These are phyloP conservation scores for Volucella bombylans DNA, from an alignment of 2,888 invertebrate species.

Conservation along the genomic window DNA sequence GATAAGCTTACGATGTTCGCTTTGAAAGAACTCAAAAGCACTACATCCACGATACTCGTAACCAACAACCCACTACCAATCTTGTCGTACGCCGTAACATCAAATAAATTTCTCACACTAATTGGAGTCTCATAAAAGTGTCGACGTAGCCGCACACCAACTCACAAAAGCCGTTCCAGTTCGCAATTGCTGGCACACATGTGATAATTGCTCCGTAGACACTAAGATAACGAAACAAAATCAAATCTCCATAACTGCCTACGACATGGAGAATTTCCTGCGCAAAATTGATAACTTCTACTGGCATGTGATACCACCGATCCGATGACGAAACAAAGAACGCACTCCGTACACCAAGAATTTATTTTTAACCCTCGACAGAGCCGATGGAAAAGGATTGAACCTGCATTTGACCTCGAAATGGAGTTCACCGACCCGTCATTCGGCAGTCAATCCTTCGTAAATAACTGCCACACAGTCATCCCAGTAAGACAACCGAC, in stretches of 20 bases:
- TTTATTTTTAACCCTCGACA: too few species aligned
- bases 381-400: background rate
- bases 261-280: too few species aligned
- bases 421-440: conserved; percentile 61
- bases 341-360: too few species aligned
- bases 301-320: too few species aligned
- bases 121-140: conserved; percentile 9
- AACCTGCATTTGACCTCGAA: conserved; percentile 45
- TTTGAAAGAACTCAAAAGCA: background rate
- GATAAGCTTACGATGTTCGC: background rate
- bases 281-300: too few species aligned
- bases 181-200: background rate
- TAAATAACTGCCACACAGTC: background rate
- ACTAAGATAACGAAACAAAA: too few species aligned
- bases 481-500: conserved; percentile 23
- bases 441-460: background rate
- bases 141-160: conserved; percentile 12
- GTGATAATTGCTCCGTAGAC: background rate
- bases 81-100: conserved; percentile 6
- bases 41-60: conserved; percentile 15
- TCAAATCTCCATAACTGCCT: too few species aligned
- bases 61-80: background rate
- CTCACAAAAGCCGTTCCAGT: too few species aligned
- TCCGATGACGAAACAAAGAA: too few species aligned
- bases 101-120: conserved; percentile 26